Evolutionary conservation across 2,888 invertebrate species (phyloP).

Genomic region (Dendrolimus houi): DNA sequence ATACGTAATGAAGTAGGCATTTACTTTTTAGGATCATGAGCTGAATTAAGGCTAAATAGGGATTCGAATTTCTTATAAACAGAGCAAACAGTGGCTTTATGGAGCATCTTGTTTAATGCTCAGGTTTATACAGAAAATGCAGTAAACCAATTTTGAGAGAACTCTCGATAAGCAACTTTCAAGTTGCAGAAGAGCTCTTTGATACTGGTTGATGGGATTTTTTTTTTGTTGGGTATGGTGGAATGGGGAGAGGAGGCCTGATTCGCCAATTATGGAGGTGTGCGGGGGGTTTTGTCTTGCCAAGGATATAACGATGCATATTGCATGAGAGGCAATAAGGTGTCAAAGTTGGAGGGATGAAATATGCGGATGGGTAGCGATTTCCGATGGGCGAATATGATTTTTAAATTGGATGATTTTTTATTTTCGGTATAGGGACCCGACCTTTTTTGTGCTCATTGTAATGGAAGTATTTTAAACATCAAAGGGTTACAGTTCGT

Average conservation of each 20-base stretch:
- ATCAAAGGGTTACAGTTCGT: not conserved
- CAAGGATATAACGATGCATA: conserved; percentile 59
- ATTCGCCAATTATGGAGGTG: conserved; percentile 46
- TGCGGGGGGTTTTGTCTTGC: conserved; percentile 30
- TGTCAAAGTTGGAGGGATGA: conserved; percentile 39
- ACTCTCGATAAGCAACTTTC: not conserved
- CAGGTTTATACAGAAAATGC: not conserved
- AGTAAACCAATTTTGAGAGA: not conserved
- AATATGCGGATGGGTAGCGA: conserved; percentile 27
- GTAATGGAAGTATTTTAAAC: not conserved
- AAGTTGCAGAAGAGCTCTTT: not conserved
- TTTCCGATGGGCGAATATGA: conserved; percentile 9
- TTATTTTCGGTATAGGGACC: not conserved
- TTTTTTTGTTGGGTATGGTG: not conserved
- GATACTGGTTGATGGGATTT: not conserved
- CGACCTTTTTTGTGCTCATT: not conserved
- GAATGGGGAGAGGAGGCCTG: conserved; percentile 22
- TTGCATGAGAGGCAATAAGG: conserved; percentile 62
- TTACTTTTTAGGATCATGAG: conserved; percentile 17
- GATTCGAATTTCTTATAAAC: conserved; percentile 4
- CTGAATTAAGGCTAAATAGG: conserved; percentile 11
- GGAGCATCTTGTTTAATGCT: conserved; percentile 3
- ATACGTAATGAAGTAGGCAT: conserved; percentile 10
- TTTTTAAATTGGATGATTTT: conserved; percentile 6
- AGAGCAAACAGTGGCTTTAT: conserved; percentile 3